Evolutionary conservation across 2,113 vertebrate species (phyloP).

Genomic region (Tragelaphus buxtoni): DNA sequence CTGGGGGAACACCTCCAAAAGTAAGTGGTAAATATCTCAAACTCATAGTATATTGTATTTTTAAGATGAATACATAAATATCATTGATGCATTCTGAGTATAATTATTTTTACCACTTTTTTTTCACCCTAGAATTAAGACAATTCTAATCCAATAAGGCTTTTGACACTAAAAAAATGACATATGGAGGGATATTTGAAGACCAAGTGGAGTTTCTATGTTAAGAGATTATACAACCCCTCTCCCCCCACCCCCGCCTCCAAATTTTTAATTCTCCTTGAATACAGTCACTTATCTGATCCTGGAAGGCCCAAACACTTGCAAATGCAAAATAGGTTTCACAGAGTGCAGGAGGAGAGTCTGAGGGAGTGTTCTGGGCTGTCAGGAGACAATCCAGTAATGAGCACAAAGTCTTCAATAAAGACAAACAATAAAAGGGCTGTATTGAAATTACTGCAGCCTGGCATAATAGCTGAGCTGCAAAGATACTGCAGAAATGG

Average conservation of each 20-base stretch:
- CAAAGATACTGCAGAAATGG: slow-evolving; percentile 63
- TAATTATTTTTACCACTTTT: neutral
- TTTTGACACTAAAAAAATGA: slow-evolving; percentile 27
- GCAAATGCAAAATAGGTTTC: slow-evolving; percentile 88
- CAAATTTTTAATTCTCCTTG: slow-evolving; percentile 33
- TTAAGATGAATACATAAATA: neutral
- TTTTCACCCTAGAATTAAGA: neutral
- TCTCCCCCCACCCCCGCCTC: neutral
- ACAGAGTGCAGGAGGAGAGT: slow-evolving; percentile 84
- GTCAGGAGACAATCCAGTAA: slow-evolving; percentile 86
- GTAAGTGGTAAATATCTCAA: neutral
- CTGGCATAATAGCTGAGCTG: slow-evolving; percentile 49
- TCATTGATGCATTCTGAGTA: neutral
- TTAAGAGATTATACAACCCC: neutral
- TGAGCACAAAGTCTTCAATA: slow-evolving; percentile 81
- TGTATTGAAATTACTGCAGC: slow-evolving; percentile 58
- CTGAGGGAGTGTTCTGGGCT: slow-evolving; percentile 84
- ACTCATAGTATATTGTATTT: neutral
- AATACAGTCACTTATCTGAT: slow-evolving; percentile 82
- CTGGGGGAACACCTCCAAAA: neutral
- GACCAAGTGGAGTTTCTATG: neutral
- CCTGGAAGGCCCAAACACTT: slow-evolving; percentile 86
- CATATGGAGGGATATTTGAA: neutral
- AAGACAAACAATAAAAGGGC: slow-evolving; percentile 60
- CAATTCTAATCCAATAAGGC: neutral